Conservation (phyloP, 2,113 vertebrate genomes). For the Tupaia tana region DNA sequence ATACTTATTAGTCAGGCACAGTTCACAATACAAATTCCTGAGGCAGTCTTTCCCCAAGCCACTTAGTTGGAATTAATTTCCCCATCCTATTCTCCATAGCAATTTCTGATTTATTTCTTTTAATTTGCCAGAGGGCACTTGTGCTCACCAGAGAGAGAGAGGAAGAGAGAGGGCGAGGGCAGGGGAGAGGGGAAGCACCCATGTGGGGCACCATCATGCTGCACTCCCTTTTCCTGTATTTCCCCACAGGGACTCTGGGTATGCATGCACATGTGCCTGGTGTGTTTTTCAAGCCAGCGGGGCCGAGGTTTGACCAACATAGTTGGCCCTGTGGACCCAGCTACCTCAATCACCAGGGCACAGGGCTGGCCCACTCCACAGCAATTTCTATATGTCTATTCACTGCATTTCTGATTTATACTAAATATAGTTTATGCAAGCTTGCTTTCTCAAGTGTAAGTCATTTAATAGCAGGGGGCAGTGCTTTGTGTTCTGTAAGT, state of each 20-base stretch:
- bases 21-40: slow-evolving; percentile 12
- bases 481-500: slow-evolving; percentile 7
- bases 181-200: no score
- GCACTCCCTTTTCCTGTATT: no score
- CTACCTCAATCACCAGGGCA: no score
- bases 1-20: background rate
- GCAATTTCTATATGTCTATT: slow-evolving; percentile 15
- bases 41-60: background rate
- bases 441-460: background rate
- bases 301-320: no score
- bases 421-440: background rate
- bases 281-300: no score
- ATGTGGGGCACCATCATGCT: no score
- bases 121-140: no score
- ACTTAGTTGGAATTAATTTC: background rate
- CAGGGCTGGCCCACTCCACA: background rate
- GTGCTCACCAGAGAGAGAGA: no score
- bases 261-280: no score
- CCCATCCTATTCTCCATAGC: background rate
- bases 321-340: no score
- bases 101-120: background rate
- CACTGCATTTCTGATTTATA: slow-evolving; percentile 35
- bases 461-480: background rate
- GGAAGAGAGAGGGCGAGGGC: no score
- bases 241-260: no score